Conservation (phyloP, 2,888 invertebrate genomes). For the Acholoe squamosa region DNA sequence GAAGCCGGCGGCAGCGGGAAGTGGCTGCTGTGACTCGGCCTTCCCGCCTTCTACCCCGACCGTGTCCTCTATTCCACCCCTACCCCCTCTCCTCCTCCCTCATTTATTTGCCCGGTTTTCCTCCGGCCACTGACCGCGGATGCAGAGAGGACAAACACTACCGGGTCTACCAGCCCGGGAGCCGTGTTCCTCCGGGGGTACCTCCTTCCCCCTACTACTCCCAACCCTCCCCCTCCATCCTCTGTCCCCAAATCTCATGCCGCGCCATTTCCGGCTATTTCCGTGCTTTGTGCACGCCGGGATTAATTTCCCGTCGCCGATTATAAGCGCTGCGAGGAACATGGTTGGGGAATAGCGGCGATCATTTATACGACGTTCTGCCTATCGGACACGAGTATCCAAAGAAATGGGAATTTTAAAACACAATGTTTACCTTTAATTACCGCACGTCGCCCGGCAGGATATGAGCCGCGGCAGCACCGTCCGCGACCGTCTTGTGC, state of each 20-base stretch:
- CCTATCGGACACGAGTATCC: conserved; percentile 57
- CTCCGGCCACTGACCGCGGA: conserved; percentile 12
- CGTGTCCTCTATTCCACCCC: neutral
- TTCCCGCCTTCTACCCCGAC: neutral
- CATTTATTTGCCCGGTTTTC: conserved; percentile 48
- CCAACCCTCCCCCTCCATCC: neutral
- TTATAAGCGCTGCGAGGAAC: conserved; percentile 60
- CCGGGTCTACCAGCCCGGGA: neutral
- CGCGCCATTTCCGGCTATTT: conserved; percentile 60
- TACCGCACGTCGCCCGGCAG: conserved; percentile 29
- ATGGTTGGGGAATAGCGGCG: conserved; percentile 27
- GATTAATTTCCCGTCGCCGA: conserved; percentile 63
- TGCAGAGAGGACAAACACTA: neutral
- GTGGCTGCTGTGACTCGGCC: neutral
- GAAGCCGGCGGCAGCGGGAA: conserved; percentile 32
- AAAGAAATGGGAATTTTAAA: conserved; percentile 61
- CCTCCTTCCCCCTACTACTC: neutral
- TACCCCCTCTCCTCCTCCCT: neutral
- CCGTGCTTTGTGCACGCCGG: conserved; percentile 56
- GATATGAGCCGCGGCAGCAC: conserved; percentile 49
- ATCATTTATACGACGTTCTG: conserved; percentile 44
- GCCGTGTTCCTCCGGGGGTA: neutral
- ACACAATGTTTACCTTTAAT: conserved; percentile 63
- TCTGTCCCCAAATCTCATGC: conserved; percentile 49
- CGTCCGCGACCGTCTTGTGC: neutral